Base-by-base conservation (phyloP, 2,888 invertebrate genomes). In the Meghimatium bilineatum region DNA sequence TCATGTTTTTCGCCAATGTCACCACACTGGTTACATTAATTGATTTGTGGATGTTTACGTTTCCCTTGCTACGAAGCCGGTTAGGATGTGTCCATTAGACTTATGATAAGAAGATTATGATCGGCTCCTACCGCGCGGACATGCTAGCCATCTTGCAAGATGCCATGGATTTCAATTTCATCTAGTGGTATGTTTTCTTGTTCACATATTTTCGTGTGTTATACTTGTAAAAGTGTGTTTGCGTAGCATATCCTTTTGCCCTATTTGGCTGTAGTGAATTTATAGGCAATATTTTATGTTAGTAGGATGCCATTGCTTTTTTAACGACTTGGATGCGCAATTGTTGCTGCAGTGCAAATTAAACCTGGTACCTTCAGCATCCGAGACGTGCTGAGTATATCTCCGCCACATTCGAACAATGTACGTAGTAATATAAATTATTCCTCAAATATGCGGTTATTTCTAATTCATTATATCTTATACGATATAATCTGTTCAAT, bases 91-190 rank as follows among this genome's bases (percentile, higher is more conserved):
- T 44, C 44, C 72, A 72, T 72, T 72, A 44, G 72, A 26, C 72
- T 49, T 72, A 44, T 72, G 72, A 29, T 26, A 44, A 72, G 49
- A 72, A 14, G 72, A 72, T 72, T 67, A 34, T 20, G 3, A 56
- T 32, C 10, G 67, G 32, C 67, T 72, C 72, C 44, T 72, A 17
- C 26, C 44, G 8, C 14, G 67, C 67, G 32, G 34, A 20, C 67
- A 34, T 14, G n/a, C 26, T n/a, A n/a, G 1, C n/a, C 60, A 5
- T n/a, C 60, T 63, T 63, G 5, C 60, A n/a, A 14, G 56, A 56
- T 3, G 23, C 20, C 2, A 20, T 3, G 17, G 3, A 20, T 23
- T 56, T 3, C 20, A 14, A n/a, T n/a, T n/a, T n/a, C n/a, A n/a
- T n/a, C n/a, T n/a, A n/a, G n/a, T 20, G 56, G 2, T 14, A 3